Base-by-base conservation (phyloP, 2,797 vertebrate genomes). In the Takifugu rubripes region DNA sequence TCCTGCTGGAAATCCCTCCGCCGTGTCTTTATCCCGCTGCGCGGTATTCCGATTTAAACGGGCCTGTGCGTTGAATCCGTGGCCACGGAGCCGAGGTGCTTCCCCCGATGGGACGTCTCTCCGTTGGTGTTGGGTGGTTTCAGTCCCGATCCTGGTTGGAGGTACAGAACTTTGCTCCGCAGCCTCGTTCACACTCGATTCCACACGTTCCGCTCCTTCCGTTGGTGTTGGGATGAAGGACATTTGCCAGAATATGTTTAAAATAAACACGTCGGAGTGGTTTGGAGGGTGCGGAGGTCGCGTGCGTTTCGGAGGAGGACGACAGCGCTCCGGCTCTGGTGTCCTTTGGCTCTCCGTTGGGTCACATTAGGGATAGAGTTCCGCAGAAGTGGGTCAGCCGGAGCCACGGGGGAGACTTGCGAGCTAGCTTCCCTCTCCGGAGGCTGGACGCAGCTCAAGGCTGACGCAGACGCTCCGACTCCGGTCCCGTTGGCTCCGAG, bases 301-400 rank as follows among this genome's bases (percentile, higher is more conserved):
- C 17, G n/a, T 46, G 4, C 21, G n/a, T 46, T n/a, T 46, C 43
- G 17, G 43, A 44, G 43, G 43, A 7, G 16, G 9, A 7, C 5
- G 5, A 44, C 21, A 24, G 46, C 21, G 46, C 21, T 21, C 21
- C 21, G 21, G 21, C 21, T 1, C 21, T 21, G 21, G 50, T 57
- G 64, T 73, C 64, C 74, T 79, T 47, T 75, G 64, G 72, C 78
- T 79, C 57, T 73, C 52, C 70, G 72, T 60, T 27, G 44, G 81
- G 84, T 86, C 85, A 87, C 75, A 74, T 82, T 78, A 81, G 82
- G 83, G 85, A 84, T 88, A 85, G 77, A 79, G 79, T 88, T 88
- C 54, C 78, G 54, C 49, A 52, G 66, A 89, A 87, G 74, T 90
- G 88, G 88, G 88, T 89, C 87, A 89, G 78, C 64, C 64, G 72